These are phyloP conservation scores for Temnothorax longispinosus DNA, from an alignment of 1,140 invertebrate genomes.

Conservation along the genomic window DNA sequence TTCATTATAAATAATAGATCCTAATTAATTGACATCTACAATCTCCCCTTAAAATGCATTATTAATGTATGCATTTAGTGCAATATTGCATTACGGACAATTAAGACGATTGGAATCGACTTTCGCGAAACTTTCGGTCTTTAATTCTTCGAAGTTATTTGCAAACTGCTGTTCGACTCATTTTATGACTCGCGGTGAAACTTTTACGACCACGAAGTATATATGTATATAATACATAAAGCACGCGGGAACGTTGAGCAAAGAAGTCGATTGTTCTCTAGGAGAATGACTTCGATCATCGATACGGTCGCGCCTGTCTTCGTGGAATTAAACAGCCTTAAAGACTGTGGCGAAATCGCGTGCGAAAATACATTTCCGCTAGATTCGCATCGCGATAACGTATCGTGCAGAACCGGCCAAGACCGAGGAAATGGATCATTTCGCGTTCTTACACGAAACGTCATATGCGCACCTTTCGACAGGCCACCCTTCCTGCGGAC, in stretches of 20 bases:
- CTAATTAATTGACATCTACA: not conserved
- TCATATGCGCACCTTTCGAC: not conserved
- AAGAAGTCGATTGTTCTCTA: not conserved
- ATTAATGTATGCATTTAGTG: not conserved
- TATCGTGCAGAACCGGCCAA: not conserved
- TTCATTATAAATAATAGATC: not conserved
- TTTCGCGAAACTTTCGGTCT: not conserved
- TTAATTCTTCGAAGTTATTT: not conserved
- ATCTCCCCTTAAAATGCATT: not conserved
- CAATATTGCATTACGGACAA: not conserved
- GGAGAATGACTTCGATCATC: constrained; percentile 6
- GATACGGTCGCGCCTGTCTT: not conserved
- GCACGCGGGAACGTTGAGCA: not conserved
- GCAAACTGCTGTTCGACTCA: not conserved
- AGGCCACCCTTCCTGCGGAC: not conserved
- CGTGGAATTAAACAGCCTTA: constrained; percentile 10
- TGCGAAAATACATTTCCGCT: not conserved
- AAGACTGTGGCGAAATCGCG: constrained; percentile 21
- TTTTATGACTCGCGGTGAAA: not conserved
- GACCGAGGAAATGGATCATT: not conserved
- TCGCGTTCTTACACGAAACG: not conserved
- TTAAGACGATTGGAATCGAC: not conserved
- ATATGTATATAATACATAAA: not conserved
- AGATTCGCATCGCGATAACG: constrained; percentile 2
- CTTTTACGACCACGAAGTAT: not conserved